Evolutionary conservation across 2,797 vertebrate genomes (phyloP), one percentile per base, ranked within the genome.

Genomic region (Tympanoctomys barrerae): DNA sequence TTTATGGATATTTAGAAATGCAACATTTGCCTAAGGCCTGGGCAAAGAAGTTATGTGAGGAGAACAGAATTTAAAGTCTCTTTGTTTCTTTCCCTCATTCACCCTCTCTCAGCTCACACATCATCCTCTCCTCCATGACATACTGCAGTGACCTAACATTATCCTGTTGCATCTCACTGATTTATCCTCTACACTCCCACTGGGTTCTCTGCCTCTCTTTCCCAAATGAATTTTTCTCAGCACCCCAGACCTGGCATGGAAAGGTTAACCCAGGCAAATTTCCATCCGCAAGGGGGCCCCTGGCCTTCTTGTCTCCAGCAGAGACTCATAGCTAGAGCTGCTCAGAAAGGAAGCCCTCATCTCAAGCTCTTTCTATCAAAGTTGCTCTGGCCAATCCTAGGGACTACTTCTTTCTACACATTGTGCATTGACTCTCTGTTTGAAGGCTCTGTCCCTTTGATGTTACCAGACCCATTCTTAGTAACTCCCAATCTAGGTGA

Each of bases 61-160:
- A 36, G 13, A 85, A 59, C 42, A 94, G 16, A 89, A 83, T 80
- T 91, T 88, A 57, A 90, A 90, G 39, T 21, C 3, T 86, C 31
- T 33, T 5, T 75, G 14, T 77, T 95, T 54, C 83, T 62, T 36
- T 54, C 42, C 11, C 31, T 49, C 54, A 52, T 71, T 88, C 59
- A 39, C 28, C 73, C 3, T 77, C 13, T n/a, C 39, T 36, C 5
- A 24, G 21, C 87, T 71, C 7, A 77, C 46, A 5, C 31, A 68
- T 73, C 57, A n/a, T 46, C 36, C 16, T 68, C 22, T 52, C 5
- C 42, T 66, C 1, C 68, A 16, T 66, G 28, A 54, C 42, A 62
- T 0, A 54, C 42, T 26, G 12, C 1, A 73, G 31, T 73, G 64
- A 61, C 22, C 70, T 88, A 36, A 49, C 11, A 57, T 14, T 24